Percentiles rank a stretch among this genome's conserved stretches.
phyloP scores from a whole-genome alignment of 1,140 invertebrate genomes.

The Drosophila willistoni region DNA sequence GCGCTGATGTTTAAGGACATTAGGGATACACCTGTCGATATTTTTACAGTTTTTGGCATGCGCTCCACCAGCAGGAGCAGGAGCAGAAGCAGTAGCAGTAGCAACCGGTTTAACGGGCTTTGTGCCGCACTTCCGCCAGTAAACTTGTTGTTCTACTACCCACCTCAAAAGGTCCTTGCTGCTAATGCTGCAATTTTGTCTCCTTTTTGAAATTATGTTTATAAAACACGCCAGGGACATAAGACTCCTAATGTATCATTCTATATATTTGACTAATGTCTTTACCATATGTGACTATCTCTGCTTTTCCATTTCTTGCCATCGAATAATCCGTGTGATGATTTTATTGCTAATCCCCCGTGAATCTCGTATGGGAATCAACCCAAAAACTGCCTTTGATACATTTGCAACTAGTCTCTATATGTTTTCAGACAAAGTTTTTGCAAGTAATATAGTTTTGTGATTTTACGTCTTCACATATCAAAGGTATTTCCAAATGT shows the following conservation, averaged over 20 bases:
- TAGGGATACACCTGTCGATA: slow-evolving; percentile 80
- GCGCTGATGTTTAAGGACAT: slow-evolving; percentile 73
- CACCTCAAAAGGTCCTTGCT: neutral
- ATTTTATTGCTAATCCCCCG: too few relatives aligned
- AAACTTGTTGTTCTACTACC: slow-evolving; percentile 35
- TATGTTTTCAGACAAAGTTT: too few relatives aligned
- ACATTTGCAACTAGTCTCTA: too few relatives aligned
- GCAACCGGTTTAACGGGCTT: slow-evolving; percentile 9
- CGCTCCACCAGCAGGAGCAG: slow-evolving; percentile 43
- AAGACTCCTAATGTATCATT: neutral
- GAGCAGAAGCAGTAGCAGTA: slow-evolving; percentile 23
- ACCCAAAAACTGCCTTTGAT: too few relatives aligned
- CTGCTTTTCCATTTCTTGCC: too few relatives aligned
- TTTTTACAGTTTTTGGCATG: slow-evolving; percentile 78
- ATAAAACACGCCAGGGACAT: neutral
- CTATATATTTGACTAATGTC: slow-evolving; percentile 19
- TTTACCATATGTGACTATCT: too few relatives aligned
- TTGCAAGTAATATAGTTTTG: too few relatives aligned
- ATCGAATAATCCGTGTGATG: too few relatives aligned
- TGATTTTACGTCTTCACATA: too few relatives aligned
- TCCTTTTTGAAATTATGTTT: neutral
- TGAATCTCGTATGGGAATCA: too few relatives aligned
- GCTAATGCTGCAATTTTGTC: neutral
- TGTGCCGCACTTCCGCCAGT: slow-evolving; percentile 41
- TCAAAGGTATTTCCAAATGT: too few relatives aligned